Evolutionary conservation across 2,888 invertebrate genomes (phyloP).

Genomic region (Clivina fossor): DNA sequence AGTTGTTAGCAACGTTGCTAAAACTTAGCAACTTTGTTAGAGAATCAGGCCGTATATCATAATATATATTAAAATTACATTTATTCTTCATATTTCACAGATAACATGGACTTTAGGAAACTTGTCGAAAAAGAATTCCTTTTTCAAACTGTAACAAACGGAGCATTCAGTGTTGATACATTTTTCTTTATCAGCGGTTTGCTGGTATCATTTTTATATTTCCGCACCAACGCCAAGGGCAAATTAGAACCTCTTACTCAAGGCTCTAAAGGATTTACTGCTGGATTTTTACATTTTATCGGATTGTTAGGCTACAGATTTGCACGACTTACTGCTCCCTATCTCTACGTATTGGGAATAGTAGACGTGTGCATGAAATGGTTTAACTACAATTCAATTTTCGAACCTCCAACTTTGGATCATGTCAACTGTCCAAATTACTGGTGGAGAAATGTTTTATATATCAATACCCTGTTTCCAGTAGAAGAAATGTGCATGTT

Average conservation of each 20-base stretch:
- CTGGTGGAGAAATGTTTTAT: constrained; percentile 87
- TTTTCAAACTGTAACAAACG: constrained; percentile 78
- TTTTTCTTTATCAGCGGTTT: constrained; percentile 82
- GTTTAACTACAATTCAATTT: constrained; percentile 78
- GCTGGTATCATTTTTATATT: constrained; percentile 82
- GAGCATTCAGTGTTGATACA: constrained; percentile 79
- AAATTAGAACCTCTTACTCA: constrained; percentile 67
- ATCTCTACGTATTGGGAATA: constrained; percentile 79
- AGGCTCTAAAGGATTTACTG: constrained; percentile 63
- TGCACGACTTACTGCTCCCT: constrained; percentile 75
- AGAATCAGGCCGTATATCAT: background rate
- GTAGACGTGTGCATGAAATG: constrained; percentile 87
- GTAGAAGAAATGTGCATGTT: constrained; percentile 88
- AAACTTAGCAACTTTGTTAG: too few species aligned
- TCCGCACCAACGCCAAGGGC: constrained; percentile 74
- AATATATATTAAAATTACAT: background rate
- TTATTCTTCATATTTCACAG: constrained; percentile 46
- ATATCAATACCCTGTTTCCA: constrained; percentile 83
- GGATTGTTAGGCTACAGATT: constrained; percentile 77
- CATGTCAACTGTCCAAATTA: constrained; percentile 80
- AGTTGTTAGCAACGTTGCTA: too few species aligned
- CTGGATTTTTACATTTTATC: constrained; percentile 70
- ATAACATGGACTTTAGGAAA: constrained; percentile 73
- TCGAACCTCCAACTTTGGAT: constrained; percentile 80
- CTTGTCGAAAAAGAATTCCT: constrained; percentile 75